Base-by-base conservation (phyloP, 2,797 vertebrate species). In the Prionace glauca region DNA sequence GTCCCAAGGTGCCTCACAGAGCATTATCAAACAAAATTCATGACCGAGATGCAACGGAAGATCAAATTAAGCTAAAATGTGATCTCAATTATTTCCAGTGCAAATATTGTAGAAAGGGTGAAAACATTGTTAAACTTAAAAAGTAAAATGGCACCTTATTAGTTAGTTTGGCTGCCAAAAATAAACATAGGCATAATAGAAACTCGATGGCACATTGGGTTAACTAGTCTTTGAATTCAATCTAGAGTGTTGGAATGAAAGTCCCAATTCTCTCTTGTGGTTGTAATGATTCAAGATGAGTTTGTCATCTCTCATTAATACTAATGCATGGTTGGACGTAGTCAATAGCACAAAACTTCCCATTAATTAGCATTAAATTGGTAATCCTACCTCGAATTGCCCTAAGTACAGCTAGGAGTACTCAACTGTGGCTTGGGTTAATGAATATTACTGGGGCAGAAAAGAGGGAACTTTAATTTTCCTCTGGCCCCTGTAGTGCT, bases 281-380 rank as follows among this genome's bases (percentile, higher is more conserved):
- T 11, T 90, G 9, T 60, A 86, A 90, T n/a, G 29, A 90, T 62
- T 16, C 11, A 56, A 12, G 8, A 24, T 24, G 45, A 87, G 41
- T 50, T 87, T 88, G 50, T 60, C 50, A 56, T 60, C 2, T 60
- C 9, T 60, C 50, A 60, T 88, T 22, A 88, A 3, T 88, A 50
- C 24, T 56, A 65, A 60, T 56, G 10, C 26, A 26, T 10, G 29
- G 20, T 56, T 50, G 50, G 77, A 11, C 14, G 16, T 56, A 88
- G 24, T 60, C 29, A 60, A 32, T 88, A 16, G 29, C 29, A 32
- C 56, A 62, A 62, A 62, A 62, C 29, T 20, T 62, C 4, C 26
- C 56, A 62, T 62, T 71, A 94, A 72, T 94, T 94, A 22, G 41
- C 67, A 94, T 45, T 26, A 94, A 94, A 69, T 94, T 94, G 22